Conservation (phyloP, 2,888 invertebrate species). For the Chymomyza procnemis region DNA sequence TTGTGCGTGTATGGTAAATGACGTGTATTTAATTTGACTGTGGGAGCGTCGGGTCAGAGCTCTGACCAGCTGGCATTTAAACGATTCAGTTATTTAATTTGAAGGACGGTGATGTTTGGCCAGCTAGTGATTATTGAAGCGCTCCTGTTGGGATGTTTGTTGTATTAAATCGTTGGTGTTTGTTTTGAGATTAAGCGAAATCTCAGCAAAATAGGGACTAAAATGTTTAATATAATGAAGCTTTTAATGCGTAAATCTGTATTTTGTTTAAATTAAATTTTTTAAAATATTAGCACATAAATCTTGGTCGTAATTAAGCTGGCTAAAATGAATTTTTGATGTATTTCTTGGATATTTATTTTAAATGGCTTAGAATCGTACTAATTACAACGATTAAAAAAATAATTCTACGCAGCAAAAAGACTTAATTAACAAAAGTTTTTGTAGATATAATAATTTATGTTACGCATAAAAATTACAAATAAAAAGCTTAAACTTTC, state of each 20-base stretch:
- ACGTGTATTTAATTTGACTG: slow-evolving; percentile 53
- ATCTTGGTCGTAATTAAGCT: background rate
- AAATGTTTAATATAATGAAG: background rate
- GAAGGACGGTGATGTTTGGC: slow-evolving; percentile 3
- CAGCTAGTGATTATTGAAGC: background rate
- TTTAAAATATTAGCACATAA: background rate
- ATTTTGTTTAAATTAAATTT: background rate
- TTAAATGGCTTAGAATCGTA: background rate
- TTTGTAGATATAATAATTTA: no score
- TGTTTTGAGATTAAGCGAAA: background rate
- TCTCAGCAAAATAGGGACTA: background rate
- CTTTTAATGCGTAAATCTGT: background rate
- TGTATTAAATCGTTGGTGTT: background rate
- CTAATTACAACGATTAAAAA: no score
- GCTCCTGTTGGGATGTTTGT: background rate
- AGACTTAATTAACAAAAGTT: no score
- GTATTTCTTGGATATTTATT: no score
- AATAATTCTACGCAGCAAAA: no score
- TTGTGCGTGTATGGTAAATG: slow-evolving; percentile 37
- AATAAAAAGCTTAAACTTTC: no score
- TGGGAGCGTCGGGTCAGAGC: slow-evolving; percentile 23
- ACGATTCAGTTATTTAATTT: slow-evolving; percentile 48
- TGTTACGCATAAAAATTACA: no score
- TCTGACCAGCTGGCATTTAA: slow-evolving; percentile 35
- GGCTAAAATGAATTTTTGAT: background rate